These are phyloP conservation scores for Onychomys leucogaster DNA, from an alignment of 2,797 vertebrate species.

Conservation along the genomic window DNA sequence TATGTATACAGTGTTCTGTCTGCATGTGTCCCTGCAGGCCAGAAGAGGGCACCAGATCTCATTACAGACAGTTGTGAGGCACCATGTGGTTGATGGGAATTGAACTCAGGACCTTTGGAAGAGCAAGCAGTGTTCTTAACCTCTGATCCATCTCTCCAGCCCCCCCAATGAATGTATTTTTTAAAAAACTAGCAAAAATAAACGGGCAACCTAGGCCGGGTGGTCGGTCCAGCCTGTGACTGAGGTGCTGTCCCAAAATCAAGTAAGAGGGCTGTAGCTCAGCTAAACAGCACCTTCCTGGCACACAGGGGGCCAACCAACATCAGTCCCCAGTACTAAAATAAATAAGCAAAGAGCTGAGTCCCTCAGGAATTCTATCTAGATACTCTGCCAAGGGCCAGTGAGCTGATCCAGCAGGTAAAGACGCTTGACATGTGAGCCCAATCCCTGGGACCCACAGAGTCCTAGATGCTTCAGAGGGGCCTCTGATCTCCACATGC, in stretches of 20 bases:
- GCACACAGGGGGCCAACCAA: not conserved
- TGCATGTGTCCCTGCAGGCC: too few relatives aligned
- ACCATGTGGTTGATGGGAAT: too few relatives aligned
- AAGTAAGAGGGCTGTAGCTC: not conserved
- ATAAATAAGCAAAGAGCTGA: not conserved
- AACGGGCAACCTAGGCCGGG: not conserved
- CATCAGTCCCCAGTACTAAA: not conserved
- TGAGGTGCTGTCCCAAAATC: not conserved
- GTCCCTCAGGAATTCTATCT: not conserved
- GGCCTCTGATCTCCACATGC: too few relatives aligned
- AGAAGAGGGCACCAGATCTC: too few relatives aligned
- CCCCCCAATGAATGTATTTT: too few relatives aligned
- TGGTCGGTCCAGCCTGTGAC: not conserved
- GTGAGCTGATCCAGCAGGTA: not conserved
- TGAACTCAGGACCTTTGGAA: too few relatives aligned
- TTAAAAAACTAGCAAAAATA: not conserved
- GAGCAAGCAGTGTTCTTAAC: too few relatives aligned
- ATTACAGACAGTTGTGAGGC: too few relatives aligned
- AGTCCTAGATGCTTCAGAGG: not conserved
- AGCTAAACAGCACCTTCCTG: not conserved
- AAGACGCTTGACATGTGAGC: not conserved
- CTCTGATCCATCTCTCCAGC: too few relatives aligned
- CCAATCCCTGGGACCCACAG: not conserved
- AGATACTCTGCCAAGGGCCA: not conserved
- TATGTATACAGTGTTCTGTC: too few relatives aligned